A percentile compares a stretch with the other conserved stretches of the same genome.
phyloP scores from a whole-genome alignment of 2,888 invertebrate species.

The Agrotis segetum region DNA sequence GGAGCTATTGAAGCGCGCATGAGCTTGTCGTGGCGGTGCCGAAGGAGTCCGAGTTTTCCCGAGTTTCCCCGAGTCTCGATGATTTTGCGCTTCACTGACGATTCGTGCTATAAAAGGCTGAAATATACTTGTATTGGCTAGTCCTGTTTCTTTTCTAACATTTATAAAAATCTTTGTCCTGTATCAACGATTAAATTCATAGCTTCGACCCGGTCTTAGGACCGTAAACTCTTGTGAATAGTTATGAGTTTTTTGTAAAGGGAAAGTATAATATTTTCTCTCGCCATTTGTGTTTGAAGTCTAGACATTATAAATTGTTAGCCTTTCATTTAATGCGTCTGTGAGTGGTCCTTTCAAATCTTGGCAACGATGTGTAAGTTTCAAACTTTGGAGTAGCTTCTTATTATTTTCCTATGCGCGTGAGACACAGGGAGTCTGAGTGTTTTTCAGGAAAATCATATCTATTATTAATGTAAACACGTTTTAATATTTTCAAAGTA shows the following conservation, averaged over 20 bases:
- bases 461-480: neutral
- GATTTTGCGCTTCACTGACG: constrained; percentile 28
- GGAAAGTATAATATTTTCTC: neutral
- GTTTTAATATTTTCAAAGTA: too few relatives aligned
- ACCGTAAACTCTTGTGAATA: constrained; percentile 7
- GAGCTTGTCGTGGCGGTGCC: constrained; percentile 17
- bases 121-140: neutral
- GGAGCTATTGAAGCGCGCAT: constrained; percentile 56
- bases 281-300: constrained; percentile 9
- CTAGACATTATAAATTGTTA: constrained; percentile 28
- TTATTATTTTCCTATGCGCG: neutral
- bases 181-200: constrained; percentile 11
- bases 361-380: neutral
- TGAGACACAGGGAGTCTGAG: neutral
- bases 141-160: neutral
- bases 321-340: constrained; percentile 4
- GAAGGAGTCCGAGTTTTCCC: constrained; percentile 6
- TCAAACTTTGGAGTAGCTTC: neutral
- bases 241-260: neutral
- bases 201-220: neutral
- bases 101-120: constrained; percentile 21
- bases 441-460: constrained; percentile 13
- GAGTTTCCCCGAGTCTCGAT: constrained; percentile 9
- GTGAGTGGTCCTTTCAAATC: neutral
- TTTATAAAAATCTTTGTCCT: constrained; percentile 9